Percentiles rank a stretch among this genome's conserved stretches.
Conservation (phyloP, 2,797 vertebrate genomes). For the Nyctibius grandis region DNA sequence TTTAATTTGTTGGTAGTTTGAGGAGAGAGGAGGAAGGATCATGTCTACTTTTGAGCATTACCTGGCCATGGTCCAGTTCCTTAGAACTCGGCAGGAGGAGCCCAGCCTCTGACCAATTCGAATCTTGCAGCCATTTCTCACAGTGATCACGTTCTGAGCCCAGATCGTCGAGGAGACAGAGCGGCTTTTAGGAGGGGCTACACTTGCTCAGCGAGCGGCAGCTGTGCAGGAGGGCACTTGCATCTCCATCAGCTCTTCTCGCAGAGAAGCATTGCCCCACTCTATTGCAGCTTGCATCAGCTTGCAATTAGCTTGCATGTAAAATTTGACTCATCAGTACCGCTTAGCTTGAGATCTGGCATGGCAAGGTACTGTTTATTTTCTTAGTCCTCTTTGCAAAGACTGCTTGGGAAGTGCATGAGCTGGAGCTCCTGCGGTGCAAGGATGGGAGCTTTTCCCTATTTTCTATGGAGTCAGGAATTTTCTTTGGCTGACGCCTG, state of each 20-base stretch:
- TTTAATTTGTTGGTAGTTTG: neutral
- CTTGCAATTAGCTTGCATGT: neutral
- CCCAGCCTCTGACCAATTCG: neutral
- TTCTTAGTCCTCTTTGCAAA: neutral
- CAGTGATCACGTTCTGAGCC: neutral
- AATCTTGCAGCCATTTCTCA: neutral
- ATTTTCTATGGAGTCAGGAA: neutral
- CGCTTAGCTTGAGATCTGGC: neutral
- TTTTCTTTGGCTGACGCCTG: neutral
- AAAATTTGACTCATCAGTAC: neutral
- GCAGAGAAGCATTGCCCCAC: neutral
- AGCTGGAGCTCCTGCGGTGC: neutral
- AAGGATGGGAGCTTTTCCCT: neutral
- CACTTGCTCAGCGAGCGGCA: fast-evolving
- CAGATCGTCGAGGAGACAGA: neutral
- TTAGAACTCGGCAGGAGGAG: neutral
- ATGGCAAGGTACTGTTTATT: neutral
- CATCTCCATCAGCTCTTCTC: neutral
- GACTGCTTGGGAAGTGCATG: fast-evolving
- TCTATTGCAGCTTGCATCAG: neutral
- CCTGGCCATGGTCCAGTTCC: neutral
- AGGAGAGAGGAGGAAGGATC: neutral
- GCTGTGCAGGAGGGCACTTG: fast-evolving
- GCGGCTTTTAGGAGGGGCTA: neutral
- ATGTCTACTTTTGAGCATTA: neutral